Percentiles rank a stretch among this genome's conserved stretches.
Conservation (phyloP, 2,797 vertebrate genomes). For the Hoplostethus mediterraneus region DNA sequence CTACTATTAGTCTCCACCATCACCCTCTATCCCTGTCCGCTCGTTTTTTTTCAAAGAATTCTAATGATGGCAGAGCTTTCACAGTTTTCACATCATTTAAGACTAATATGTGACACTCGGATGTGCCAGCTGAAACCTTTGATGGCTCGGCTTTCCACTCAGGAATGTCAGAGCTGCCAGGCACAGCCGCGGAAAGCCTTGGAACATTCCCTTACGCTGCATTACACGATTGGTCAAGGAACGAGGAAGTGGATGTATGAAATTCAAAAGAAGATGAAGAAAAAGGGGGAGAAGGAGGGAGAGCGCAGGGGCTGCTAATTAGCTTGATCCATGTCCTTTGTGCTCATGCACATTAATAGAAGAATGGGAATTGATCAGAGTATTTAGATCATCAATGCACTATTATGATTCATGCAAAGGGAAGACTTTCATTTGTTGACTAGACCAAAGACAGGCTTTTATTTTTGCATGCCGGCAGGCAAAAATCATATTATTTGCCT, state of each 20-base stretch:
- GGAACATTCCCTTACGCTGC: constrained; percentile 64
- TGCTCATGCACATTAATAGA: constrained; percentile 47
- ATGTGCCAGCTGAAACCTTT: constrained; percentile 78
- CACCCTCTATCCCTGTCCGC: constrained; percentile 26
- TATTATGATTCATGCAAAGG: constrained; percentile 47
- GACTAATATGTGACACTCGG: constrained; percentile 81
- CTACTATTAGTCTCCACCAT: background rate
- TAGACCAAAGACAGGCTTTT: constrained; percentile 32
- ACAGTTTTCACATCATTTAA: constrained; percentile 82
- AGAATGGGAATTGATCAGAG: constrained; percentile 60
- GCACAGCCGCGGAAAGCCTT: constrained; percentile 34
- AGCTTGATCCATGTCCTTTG: constrained; percentile 57
- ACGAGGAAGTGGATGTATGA: constrained; percentile 64
- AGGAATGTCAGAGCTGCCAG: constrained; percentile 75
- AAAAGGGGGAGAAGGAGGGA: constrained; percentile 26
- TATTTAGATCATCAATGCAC: constrained; percentile 36
- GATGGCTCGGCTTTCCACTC: constrained; percentile 71
- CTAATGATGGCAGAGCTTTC: constrained; percentile 78
- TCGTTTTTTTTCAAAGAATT: constrained; percentile 62
- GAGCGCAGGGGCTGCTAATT: constrained; percentile 47
- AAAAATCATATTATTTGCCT: constrained; percentile 29
- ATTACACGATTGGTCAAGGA: constrained; percentile 77
- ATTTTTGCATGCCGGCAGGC: constrained; percentile 36
- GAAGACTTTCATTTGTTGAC: constrained; percentile 22
- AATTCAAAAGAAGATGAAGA: constrained; percentile 62